A percentile compares a stretch with the other conserved stretches of the same genome.
Conservation (phyloP, 2,113 vertebrate species). For the Neolamprologus caudopunctatus region DNA sequence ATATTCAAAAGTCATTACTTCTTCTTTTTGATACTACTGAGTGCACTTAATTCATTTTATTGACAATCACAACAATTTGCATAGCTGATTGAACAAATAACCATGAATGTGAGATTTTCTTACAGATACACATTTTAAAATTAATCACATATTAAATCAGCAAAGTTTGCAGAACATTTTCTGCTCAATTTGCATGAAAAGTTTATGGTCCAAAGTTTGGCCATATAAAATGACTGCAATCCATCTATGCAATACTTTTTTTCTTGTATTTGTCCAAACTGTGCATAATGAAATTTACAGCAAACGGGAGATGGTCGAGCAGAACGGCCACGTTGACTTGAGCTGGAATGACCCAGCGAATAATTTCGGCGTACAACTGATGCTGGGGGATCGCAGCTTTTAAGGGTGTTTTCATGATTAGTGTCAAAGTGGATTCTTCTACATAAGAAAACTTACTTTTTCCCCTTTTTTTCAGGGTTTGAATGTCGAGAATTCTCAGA, state of each 20-base stretch:
- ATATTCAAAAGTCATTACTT: not conserved
- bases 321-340: fast-evolving
- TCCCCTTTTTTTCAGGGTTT: slow-evolving; percentile 65
- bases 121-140: fast-evolving
- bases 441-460: not conserved
- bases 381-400: fast-evolving
- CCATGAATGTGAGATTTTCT: not conserved
- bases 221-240: fast-evolving
- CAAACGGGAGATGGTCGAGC: not conserved
- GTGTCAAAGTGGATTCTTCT: not conserved
- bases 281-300: not conserved
- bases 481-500: slow-evolving; percentile 81
- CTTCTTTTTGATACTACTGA: not conserved
- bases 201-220: not conserved
- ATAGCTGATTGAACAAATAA: not conserved
- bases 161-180: not conserved
- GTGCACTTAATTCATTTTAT: not conserved
- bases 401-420: not conserved
- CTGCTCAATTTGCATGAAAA: not conserved
- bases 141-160: fast-evolving
- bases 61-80: not conserved
- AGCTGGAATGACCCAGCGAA: not conserved
- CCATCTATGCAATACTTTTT: fast-evolving
- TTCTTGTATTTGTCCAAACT: not conserved
- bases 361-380: not conserved